These are phyloP conservation scores for Schlechtendalia chinensis DNA, from an alignment of 1,140 invertebrate species.

Conservation along the genomic window DNA sequence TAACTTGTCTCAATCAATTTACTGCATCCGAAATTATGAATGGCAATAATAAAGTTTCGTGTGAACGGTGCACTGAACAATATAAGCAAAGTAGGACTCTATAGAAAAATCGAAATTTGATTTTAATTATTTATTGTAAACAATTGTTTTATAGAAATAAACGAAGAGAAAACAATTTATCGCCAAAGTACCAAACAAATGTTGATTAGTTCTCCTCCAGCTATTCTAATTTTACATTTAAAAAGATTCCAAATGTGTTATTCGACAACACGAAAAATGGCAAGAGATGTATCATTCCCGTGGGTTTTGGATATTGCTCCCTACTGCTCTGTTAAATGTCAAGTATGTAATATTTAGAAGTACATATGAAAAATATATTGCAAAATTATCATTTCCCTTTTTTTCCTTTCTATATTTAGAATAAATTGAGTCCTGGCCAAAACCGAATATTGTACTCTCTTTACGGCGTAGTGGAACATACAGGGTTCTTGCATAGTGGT, in stretches of 20 bases:
- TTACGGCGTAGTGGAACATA: constrained; percentile 94
- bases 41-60: constrained; percentile 88
- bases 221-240: constrained; percentile 89
- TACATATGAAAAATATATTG: constrained; percentile 16
- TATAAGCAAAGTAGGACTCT: constrained; percentile 60
- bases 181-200: constrained; percentile 90
- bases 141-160: constrained; percentile 55
- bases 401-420: constrained; percentile 8
- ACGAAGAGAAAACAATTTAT: constrained; percentile 71
- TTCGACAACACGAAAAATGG: constrained; percentile 72
- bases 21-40: constrained; percentile 83
- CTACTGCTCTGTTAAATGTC: constrained; percentile 78
- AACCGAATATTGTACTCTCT: constrained; percentile 79
- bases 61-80: constrained; percentile 82
- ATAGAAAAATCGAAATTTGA: background rate
- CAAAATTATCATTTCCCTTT: background rate
- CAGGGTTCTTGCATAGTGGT: constrained; percentile 82
- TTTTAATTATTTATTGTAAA: background rate
- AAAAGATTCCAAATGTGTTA: constrained; percentile 81
- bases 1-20: constrained; percentile 88
- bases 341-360: constrained; percentile 56
- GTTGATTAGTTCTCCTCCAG: constrained; percentile 84
- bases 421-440: constrained; percentile 56
- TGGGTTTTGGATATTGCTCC: constrained; percentile 83
- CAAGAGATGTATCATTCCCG: constrained; percentile 84